Conservation (phyloP, 2,797 vertebrate species). For the Clarias fuscus region DNA sequence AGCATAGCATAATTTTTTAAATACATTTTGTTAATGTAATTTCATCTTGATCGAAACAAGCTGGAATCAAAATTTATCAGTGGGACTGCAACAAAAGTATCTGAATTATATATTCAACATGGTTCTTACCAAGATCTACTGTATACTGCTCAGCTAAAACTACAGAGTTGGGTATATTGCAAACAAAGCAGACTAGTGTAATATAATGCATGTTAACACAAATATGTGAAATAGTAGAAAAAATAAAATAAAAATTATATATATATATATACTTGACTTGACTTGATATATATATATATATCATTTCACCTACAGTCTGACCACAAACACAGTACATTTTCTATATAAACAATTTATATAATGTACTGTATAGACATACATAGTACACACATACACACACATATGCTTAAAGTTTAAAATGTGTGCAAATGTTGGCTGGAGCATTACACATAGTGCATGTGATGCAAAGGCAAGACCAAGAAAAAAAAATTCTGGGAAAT, state of each 20-base stretch:
- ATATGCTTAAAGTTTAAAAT: background rate
- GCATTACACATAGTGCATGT: conserved; percentile 57
- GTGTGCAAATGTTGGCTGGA: background rate
- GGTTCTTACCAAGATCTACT: background rate
- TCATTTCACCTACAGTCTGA: background rate
- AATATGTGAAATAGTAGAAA: background rate
- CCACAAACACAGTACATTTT: too few species aligned
- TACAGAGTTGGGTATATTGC: background rate
- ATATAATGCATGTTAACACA: background rate
- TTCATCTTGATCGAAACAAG: background rate
- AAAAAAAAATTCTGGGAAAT: conserved; percentile 76
- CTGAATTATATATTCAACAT: background rate
- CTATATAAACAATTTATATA: too few species aligned
- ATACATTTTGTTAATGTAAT: background rate
- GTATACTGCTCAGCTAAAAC: background rate
- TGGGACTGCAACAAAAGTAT: background rate
- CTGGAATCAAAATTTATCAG: background rate
- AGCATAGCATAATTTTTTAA: background rate
- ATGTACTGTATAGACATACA: too few species aligned
- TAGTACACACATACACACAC: too few species aligned
- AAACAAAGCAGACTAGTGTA: background rate
- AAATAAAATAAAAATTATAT: background rate
- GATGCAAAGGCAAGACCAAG: conserved; percentile 49
- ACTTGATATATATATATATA: too few species aligned
- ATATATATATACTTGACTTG: too few species aligned